Percentiles rank a stretch among this genome's conserved stretches.
Evolutionary conservation across 2,113 vertebrate genomes (phyloP).

Genomic region (Coturnix japonica): DNA sequence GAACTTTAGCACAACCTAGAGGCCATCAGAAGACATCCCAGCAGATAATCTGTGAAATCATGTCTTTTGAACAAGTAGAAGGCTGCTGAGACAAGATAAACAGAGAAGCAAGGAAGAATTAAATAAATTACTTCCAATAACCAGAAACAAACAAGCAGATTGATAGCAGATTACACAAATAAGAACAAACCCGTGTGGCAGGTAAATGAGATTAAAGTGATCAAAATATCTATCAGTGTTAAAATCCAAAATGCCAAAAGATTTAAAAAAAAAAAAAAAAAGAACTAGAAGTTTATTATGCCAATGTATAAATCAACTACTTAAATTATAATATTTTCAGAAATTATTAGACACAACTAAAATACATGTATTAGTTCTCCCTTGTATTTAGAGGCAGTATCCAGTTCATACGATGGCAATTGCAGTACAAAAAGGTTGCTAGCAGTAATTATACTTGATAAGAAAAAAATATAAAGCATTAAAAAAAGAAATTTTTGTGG

Average conservation of each 20-base stretch:
- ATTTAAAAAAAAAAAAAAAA: fast-evolving
- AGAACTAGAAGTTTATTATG: not conserved
- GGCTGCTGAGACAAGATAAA: not conserved
- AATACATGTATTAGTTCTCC: not conserved
- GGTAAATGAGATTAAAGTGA: not conserved
- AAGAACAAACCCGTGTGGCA: not conserved
- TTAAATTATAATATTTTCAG: not conserved
- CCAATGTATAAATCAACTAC: not conserved
- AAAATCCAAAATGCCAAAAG: not conserved
- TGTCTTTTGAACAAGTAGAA: not conserved
- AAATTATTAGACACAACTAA: not conserved
- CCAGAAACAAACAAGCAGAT: not conserved
- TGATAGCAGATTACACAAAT: not conserved
- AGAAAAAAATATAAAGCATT: not conserved
- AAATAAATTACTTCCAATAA: not conserved
- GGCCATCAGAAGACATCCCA: not conserved
- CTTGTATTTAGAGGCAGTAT: not conserved
- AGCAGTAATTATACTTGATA: not conserved
- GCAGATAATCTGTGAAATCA: not conserved
- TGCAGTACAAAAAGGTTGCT: not conserved
- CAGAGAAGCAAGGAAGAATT: not conserved
- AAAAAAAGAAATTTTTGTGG: not conserved
- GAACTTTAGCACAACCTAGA: not conserved
- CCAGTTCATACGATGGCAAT: not conserved
- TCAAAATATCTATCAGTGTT: not conserved